Evolutionary conservation across 2,797 vertebrate genomes (phyloP).

Genomic region (Malurus splendens): DNA sequence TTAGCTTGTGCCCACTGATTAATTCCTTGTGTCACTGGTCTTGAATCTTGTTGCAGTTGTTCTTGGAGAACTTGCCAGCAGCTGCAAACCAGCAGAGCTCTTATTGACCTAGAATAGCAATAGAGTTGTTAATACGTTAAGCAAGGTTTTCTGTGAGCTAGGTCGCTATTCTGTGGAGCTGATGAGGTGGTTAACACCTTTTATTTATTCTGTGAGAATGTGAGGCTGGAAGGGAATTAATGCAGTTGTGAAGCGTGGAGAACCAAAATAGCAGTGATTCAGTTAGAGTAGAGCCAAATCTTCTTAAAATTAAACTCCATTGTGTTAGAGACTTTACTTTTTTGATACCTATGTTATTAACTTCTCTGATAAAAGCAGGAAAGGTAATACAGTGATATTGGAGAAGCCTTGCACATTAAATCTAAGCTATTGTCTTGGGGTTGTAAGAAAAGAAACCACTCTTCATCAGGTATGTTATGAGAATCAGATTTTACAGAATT

Average conservation of each 20-base stretch:
- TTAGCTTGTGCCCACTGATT: not conserved
- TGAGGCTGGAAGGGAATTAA: slow-evolving; percentile 15
- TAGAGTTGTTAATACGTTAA: slow-evolving; percentile 11
- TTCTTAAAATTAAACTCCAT: slow-evolving; percentile 53
- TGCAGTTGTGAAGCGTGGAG: not conserved
- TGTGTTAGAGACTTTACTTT: slow-evolving; percentile 50
- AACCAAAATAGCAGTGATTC: slow-evolving; percentile 51
- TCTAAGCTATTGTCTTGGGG: slow-evolving; percentile 34
- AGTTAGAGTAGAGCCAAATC: slow-evolving; percentile 35
- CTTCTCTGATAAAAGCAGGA: slow-evolving; percentile 35
- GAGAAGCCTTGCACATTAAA: slow-evolving; percentile 26
- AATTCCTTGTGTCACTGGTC: not conserved
- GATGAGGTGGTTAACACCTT: slow-evolving; percentile 48
- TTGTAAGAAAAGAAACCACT: slow-evolving; percentile 2
- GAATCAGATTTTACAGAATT: not conserved
- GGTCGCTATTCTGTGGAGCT: not conserved
- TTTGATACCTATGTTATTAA: slow-evolving; percentile 60
- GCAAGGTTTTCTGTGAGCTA: not conserved
- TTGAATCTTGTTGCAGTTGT: not conserved
- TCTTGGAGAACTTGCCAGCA: not conserved
- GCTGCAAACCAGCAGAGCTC: not conserved
- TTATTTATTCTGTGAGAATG: slow-evolving; percentile 17
- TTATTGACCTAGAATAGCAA: slow-evolving; percentile 21
- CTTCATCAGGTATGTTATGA: slow-evolving; percentile 5
- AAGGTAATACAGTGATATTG: slow-evolving; percentile 44